These are phyloP conservation scores for Cordilura impudica DNA, from an alignment of 2,888 invertebrate species.

Conservation along the genomic window DNA sequence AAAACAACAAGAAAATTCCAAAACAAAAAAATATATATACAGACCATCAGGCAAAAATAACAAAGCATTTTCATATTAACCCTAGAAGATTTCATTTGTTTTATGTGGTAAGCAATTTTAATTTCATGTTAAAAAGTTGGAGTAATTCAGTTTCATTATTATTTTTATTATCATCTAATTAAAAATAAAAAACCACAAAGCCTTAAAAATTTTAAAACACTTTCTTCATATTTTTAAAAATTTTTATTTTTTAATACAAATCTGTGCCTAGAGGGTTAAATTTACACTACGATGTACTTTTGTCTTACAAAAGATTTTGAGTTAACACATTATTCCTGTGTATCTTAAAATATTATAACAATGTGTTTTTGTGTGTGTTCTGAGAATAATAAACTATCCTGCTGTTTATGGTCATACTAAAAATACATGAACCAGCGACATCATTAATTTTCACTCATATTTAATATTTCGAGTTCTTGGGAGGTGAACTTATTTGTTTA, in stretches of 20 bases:
- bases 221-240: no score
- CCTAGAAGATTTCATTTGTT: no score
- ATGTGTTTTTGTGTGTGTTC: background rate
- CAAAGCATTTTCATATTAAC: background rate
- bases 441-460: background rate
- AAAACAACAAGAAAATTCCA: background rate
- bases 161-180: no score
- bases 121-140: no score
- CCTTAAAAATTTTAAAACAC: no score
- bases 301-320: background rate
- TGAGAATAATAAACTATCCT: background rate
- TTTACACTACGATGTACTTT: no score
- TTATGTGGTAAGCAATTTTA: no score
- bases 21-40: background rate
- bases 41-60: no score
- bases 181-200: no score
- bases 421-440: background rate
- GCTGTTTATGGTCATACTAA: conserved; percentile 19
- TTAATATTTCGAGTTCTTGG: background rate
- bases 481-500: conserved; percentile 16
- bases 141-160: no score
- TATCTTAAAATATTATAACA: background rate
- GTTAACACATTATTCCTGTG: background rate
- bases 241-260: no score
- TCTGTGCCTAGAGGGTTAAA: no score